These are phyloP conservation scores for Trinorchestia longiramus DNA, from an alignment of 1,140 invertebrate genomes.

Conservation along the genomic window DNA sequence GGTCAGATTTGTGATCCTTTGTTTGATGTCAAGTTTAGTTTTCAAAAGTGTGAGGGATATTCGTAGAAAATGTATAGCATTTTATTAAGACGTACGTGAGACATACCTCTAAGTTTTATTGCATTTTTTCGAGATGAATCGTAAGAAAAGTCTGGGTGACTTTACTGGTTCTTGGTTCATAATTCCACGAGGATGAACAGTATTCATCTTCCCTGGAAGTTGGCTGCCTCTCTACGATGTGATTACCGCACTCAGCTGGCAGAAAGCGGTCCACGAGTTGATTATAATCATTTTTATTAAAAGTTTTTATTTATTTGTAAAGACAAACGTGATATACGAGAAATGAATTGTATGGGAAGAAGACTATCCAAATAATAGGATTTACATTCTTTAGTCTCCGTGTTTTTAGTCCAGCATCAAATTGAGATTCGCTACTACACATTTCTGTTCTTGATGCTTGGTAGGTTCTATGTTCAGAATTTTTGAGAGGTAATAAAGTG, in stretches of 20 bases:
- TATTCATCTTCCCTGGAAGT: no score
- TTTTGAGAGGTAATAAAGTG: neutral
- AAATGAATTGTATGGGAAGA: neutral
- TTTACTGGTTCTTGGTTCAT: neutral
- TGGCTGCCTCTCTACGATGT: no score
- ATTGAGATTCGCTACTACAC: neutral
- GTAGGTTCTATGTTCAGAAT: neutral
- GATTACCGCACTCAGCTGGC: no score
- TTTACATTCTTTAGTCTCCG: neutral
- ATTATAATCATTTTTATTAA: neutral
- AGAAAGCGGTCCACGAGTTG: no score
- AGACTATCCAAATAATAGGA: neutral
- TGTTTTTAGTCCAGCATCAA: neutral
- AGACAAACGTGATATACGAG: no score
- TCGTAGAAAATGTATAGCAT: no score
- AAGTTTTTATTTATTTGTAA: neutral
- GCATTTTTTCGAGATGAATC: neutral
- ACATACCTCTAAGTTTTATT: neutral
- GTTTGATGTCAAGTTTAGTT: no score
- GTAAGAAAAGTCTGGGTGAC: neutral
- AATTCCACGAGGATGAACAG: no score
- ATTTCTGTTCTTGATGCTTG: neutral
- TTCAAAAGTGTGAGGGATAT: no score
- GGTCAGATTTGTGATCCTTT: constrained; percentile 65
- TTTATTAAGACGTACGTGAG: neutral